A percentile compares a stretch with the other conserved stretches of the same genome.
Conservation (phyloP, 2,888 invertebrate species). For the Dryococelus australis region DNA sequence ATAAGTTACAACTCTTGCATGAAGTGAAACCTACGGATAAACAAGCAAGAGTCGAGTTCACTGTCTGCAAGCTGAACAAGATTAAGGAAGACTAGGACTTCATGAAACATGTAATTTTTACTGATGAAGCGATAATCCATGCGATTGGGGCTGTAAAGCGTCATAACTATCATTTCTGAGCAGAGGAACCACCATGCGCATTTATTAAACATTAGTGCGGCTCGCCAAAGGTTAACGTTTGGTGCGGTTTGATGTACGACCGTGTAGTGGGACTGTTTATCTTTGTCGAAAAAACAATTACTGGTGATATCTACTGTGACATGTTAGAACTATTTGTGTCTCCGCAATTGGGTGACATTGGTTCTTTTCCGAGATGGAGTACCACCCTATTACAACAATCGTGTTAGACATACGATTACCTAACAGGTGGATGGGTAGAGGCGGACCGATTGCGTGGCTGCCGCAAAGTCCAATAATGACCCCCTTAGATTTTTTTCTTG, state of each 20-base stretch:
- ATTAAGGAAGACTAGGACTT: not conserved
- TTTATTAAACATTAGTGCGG: too few relatives aligned
- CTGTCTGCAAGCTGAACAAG: not conserved
- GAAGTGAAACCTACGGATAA: too few relatives aligned
- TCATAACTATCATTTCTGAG: not conserved
- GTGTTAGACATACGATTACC: not conserved
- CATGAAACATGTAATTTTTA: too few relatives aligned
- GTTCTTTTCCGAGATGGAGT: not conserved
- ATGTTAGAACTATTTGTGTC: not conserved
- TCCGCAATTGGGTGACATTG: not conserved
- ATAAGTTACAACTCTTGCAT: too few relatives aligned
- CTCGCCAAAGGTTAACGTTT: too few relatives aligned
- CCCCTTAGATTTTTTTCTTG: too few relatives aligned
- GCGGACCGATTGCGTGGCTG: not conserved
- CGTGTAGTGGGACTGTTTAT: too few relatives aligned
- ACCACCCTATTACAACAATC: not conserved
- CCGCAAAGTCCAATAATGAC: too few relatives aligned
- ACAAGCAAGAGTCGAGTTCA: not conserved
- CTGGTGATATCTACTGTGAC: constrained; percentile 4
- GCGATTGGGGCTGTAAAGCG: not conserved
- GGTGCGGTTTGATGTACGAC: too few relatives aligned
- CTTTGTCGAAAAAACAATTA: too few relatives aligned
- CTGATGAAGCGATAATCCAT: too few relatives aligned
- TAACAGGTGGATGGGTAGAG: too few relatives aligned
- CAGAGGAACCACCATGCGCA: not conserved